Percentiles rank a stretch among this genome's conserved stretches.
phyloP scores from a whole-genome alignment of 2,797 vertebrate genomes.

The Geotrypetes seraphini region DNA sequence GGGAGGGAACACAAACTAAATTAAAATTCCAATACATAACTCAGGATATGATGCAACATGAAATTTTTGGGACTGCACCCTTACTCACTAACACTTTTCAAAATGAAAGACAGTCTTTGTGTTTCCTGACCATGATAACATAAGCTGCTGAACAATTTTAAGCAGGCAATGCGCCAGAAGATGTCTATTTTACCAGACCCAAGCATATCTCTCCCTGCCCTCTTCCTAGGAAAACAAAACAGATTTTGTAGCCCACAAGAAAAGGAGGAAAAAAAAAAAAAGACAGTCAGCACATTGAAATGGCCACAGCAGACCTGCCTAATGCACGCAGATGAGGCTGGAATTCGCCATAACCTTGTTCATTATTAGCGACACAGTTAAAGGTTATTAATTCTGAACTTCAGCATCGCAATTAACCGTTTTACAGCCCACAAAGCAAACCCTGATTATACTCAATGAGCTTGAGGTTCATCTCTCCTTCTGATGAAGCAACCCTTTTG shows the following conservation, averaged over 20 bases:
- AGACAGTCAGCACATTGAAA: background rate
- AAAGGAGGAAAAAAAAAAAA: constrained; percentile 1
- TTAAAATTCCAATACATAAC: too few species aligned
- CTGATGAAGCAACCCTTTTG: background rate
- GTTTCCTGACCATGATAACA: too few species aligned
- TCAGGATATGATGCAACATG: too few species aligned
- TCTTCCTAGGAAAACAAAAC: background rate
- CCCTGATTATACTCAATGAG: background rate
- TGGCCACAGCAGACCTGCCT: accelerated
- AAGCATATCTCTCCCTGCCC: background rate
- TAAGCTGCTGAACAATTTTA: too few species aligned
- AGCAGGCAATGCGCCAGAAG: background rate
- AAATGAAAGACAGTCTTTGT: too few species aligned
- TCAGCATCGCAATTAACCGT: background rate
- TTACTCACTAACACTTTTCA: too few species aligned
- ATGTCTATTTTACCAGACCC: background rate
- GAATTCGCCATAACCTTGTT: constrained; percentile 10
- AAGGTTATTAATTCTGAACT: constrained; percentile 24
- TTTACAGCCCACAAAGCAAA: constrained; percentile 9
- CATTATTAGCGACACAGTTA: constrained; percentile 12
- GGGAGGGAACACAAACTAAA: too few species aligned
- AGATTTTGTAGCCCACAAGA: too few species aligned
- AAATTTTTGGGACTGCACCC: too few species aligned
- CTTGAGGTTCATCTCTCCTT: background rate
- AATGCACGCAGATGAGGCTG: background rate